A percentile compares a stretch with the other conserved stretches of the same genome.
These are phyloP conservation scores for Nycteola revayana DNA, from an alignment of 2,888 invertebrate species.

Conservation along the genomic window DNA sequence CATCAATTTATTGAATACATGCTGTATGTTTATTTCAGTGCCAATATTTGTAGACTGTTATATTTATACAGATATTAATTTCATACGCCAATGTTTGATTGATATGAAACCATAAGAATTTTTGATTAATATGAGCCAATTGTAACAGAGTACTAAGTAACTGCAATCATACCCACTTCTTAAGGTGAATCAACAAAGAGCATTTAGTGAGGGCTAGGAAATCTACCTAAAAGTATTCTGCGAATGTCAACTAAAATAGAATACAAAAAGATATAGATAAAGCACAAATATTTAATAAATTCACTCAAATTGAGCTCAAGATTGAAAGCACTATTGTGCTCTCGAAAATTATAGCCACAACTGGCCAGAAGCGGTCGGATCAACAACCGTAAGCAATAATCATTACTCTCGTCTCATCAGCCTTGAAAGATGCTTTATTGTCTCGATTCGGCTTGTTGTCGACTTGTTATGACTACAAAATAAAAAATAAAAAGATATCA, in stretches of 20 bases:
- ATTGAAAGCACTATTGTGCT: slow-evolving; percentile 27
- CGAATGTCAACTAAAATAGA: too few relatives aligned
- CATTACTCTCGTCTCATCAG: slow-evolving; percentile 74
- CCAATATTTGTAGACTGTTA: slow-evolving; percentile 7
- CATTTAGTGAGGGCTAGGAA: too few relatives aligned
- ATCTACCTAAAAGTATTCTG: too few relatives aligned
- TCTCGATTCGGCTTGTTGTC: slow-evolving; percentile 75
- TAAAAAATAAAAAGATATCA: slow-evolving; percentile 66
- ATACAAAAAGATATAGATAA: too few relatives aligned
- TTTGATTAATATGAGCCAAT: too few relatives aligned
- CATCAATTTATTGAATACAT: slow-evolving; percentile 3
- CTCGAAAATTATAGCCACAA: slow-evolving; percentile 51
- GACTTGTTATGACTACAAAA: slow-evolving; percentile 69
- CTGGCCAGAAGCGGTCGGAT: slow-evolving; percentile 58
- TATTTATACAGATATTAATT: too few relatives aligned
- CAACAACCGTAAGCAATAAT: slow-evolving; percentile 75
- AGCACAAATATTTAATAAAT: too few relatives aligned
- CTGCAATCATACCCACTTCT: too few relatives aligned
- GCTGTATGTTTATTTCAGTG: slow-evolving; percentile 2
- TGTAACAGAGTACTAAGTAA: too few relatives aligned
- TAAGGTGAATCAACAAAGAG: too few relatives aligned
- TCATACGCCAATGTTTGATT: too few relatives aligned
- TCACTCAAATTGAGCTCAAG: slow-evolving; percentile 10
- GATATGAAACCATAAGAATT: too few relatives aligned
- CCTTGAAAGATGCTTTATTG: slow-evolving; percentile 75